phyloP scores from a whole-genome alignment of 2,797 vertebrate species.

The Taenioides sp. region DNA sequence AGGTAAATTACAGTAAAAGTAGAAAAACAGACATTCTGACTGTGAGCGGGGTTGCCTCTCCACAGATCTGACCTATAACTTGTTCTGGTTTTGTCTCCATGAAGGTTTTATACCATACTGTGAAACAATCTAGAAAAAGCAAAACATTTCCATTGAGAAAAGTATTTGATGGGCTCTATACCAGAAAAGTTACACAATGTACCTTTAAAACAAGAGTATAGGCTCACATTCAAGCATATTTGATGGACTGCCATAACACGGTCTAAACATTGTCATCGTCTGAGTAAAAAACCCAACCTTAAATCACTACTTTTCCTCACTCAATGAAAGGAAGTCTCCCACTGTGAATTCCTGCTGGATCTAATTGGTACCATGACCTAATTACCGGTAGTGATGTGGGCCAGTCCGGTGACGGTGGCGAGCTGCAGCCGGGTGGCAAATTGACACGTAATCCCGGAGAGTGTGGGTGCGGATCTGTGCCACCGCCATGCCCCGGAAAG shows the following conservation, averaged over 20 bases:
- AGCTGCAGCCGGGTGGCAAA: conserved; percentile 77
- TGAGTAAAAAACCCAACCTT: not conserved
- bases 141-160: too few species aligned
- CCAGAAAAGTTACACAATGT: too few species aligned
- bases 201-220: too few species aligned
- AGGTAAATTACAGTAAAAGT: too few species aligned
- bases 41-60: too few species aligned
- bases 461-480: conserved; percentile 70
- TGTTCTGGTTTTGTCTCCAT: too few species aligned
- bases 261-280: not conserved
- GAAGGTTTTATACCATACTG: too few species aligned
- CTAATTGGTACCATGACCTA: conserved; percentile 80
- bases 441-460: conserved; percentile 79
- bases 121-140: too few species aligned
- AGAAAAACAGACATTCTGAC: too few species aligned
- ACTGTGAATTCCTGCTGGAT: conserved; percentile 49
- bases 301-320: conserved; percentile 20
- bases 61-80: too few species aligned
- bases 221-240: not conserved
- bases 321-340: conserved; percentile 57
- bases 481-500: conserved; percentile 59
- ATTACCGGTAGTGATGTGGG: conserved; percentile 78
- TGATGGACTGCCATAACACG: not conserved
- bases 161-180: too few species aligned
- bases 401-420: conserved; percentile 54